Evolutionary conservation across 2,888 invertebrate species (phyloP).

Genomic region (Galeopsomyia nigrocyanea): DNA sequence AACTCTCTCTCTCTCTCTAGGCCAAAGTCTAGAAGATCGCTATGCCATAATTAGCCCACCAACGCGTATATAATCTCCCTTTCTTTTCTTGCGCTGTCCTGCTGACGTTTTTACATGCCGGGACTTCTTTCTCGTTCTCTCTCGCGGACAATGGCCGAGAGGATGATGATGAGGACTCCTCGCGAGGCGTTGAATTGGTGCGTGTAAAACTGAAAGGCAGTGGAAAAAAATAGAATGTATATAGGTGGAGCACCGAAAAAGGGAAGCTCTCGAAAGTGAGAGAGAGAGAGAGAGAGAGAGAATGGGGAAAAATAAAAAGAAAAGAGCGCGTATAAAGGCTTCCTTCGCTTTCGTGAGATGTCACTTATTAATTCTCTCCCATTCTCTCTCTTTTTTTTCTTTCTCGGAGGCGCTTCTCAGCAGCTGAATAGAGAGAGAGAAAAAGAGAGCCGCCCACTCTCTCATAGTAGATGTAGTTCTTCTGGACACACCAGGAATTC

Average conservation of each 20-base stretch:
- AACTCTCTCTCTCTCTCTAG: no score
- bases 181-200: conserved; percentile 36
- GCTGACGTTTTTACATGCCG: neutral
- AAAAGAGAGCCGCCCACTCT: conserved; percentile 50
- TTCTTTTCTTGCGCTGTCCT: neutral
- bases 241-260: conserved; percentile 54
- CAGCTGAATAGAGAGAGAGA: conserved; percentile 5
- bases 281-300: neutral
- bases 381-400: conserved; percentile 54
- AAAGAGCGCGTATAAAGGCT: conserved; percentile 44
- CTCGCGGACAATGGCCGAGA: conserved; percentile 14
- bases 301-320: conserved; percentile 1
- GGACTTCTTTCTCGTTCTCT: conserved; percentile 6
- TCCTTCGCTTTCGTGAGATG: conserved; percentile 60
- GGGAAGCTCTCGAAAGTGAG: conserved; percentile 44
- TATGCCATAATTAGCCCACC: conserved; percentile 24
- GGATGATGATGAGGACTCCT: conserved; percentile 9
- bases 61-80: conserved; percentile 9
- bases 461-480: conserved; percentile 24
- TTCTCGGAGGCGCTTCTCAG: conserved; percentile 36
- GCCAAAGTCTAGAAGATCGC: neutral
- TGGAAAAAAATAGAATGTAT: conserved; percentile 9
- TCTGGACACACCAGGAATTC: conserved; percentile 46
- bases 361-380: conserved; percentile 68
- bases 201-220: neutral